Evolutionary conservation across 2,888 invertebrate species (phyloP), one percentile per base, ranked within the genome.

Genomic region (Clepsis dumicolana): DNA sequence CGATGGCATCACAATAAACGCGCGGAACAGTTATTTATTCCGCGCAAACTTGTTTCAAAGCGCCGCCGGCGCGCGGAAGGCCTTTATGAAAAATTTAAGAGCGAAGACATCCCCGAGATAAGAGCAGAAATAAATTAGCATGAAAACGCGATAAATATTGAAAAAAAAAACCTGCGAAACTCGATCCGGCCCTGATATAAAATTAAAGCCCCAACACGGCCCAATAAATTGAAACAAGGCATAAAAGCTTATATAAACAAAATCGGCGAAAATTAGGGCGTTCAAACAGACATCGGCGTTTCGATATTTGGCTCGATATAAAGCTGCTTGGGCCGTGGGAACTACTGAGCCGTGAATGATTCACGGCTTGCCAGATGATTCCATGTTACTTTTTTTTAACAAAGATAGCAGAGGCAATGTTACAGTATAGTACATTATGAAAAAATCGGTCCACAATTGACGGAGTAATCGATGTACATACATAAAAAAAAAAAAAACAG

Each of bases 171-270:
- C 57, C 68, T 68, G 63, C 52, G 56, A 56, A 66, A 63, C 63
- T 67, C 65, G 67, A 60, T 70, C 66, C 71, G 72, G 71, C 65
- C 70, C 64, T 72, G 65, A 72, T 71, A 72, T 60, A 74, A 73
- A 72, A 76, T 77, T 72, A 77, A 72, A 65, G 71, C 44, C 53
- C 29, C 48, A 41, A 61, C 63, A 72, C 54, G 60, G 48, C 65
- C 68, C 71, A 60, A 63, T 53, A 61, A 66, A 62, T 66, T 70
- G 71, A 65, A 71, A 70, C 53, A 69, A 65, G 57, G 53, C 64
- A 59, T 70, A 44, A 66, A 71, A 73, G 70, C 73, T 77, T 73
- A 50, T 69, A 70, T 68, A 71, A 76, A 64, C 63, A 70, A 70
- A 68, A 63, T 60, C 44, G 66, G 35, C 32, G 66, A 66, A 70